These are phyloP conservation scores for Ctenochaetus hawaiiensis DNA, from an alignment of 2,797 vertebrate genomes.

Conservation along the genomic window DNA sequence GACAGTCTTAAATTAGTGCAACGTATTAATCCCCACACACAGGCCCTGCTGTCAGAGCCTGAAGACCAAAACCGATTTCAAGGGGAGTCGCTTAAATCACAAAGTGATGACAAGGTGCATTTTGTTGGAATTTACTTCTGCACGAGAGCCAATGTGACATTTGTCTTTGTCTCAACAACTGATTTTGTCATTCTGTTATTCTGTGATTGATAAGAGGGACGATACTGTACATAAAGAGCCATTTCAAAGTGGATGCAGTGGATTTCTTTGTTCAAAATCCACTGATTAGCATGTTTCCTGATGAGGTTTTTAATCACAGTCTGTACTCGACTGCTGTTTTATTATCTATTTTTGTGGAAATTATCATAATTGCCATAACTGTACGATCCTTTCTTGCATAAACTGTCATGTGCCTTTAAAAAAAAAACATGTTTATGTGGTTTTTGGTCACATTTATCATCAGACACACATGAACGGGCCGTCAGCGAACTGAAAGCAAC, in stretches of 20 bases:
- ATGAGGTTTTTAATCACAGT: not conserved
- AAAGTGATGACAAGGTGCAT: not conserved
- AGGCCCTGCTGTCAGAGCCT: not conserved
- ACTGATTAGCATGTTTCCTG: constrained; percentile 6
- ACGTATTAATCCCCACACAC: constrained; percentile 34
- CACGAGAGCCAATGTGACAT: not conserved
- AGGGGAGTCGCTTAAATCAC: not conserved
- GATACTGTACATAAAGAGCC: not conserved
- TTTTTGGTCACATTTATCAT: no score
- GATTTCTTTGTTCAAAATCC: not conserved
- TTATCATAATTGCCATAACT: no score
- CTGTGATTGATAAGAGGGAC: not conserved
- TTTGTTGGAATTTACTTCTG: not conserved
- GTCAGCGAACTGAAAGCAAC: no score
- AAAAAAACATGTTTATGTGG: no score
- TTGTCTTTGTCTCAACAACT: not conserved
- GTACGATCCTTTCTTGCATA: no score
- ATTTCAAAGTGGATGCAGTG: not conserved
- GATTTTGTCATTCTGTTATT: not conserved
- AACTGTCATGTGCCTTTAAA: no score
- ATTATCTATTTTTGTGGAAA: not conserved
- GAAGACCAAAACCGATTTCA: not conserved
- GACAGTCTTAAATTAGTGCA: not conserved
- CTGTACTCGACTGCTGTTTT: not conserved
- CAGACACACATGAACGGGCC: not conserved